phyloP scores from a whole-genome alignment of 2,113 vertebrate species.

The Saguinus imperator region DNA sequence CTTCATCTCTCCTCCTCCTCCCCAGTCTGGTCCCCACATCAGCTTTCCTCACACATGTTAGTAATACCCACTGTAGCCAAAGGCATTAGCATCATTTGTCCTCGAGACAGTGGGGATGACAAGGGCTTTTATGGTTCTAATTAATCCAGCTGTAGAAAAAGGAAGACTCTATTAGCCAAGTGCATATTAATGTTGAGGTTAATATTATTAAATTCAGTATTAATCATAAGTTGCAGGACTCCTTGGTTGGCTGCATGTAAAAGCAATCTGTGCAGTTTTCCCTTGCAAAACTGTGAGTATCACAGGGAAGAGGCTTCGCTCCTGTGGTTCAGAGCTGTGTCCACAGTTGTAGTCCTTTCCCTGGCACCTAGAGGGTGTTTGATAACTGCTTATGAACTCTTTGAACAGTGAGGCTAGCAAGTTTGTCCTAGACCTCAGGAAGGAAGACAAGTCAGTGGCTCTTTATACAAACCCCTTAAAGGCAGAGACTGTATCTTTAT shows the following conservation, averaged over 20 bases:
- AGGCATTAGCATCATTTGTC: slow-evolving; percentile 67
- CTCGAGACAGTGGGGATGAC: slow-evolving; percentile 46
- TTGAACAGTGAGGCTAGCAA: neutral
- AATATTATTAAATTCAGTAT: slow-evolving; percentile 55
- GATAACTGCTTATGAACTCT: neutral
- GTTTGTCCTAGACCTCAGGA: neutral
- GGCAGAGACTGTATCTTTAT: neutral
- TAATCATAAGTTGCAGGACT: slow-evolving; percentile 64
- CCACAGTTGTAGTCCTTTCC: neutral
- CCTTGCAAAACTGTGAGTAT: neutral
- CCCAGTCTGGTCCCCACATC: neutral
- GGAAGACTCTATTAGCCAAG: slow-evolving; percentile 60
- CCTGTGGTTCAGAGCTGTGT: neutral
- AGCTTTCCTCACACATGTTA: slow-evolving; percentile 61
- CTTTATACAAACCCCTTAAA: neutral
- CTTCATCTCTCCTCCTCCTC: neutral
- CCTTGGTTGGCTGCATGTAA: neutral
- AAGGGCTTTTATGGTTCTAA: slow-evolving; percentile 58
- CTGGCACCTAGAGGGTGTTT: neutral
- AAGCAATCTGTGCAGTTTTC: neutral
- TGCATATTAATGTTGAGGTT: slow-evolving; percentile 58
- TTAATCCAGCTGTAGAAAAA: slow-evolving; percentile 65
- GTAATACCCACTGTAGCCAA: slow-evolving; percentile 64
- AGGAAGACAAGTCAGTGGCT: neutral
- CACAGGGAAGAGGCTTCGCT: neutral